Evolutionary conservation across 2,113 vertebrate genomes (phyloP).

Genomic region (Pantherophis guttatus): DNA sequence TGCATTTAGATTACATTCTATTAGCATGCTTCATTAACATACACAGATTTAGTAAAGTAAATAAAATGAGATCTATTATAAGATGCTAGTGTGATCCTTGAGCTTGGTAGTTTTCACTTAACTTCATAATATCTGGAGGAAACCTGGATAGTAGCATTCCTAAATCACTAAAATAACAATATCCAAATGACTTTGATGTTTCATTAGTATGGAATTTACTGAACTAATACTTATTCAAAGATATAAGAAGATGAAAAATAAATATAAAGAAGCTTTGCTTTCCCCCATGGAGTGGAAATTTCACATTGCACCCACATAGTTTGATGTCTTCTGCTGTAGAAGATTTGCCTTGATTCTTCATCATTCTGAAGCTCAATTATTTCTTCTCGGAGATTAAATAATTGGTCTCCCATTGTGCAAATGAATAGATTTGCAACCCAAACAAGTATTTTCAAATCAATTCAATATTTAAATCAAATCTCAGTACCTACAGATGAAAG

Average conservation of each 20-base stretch:
- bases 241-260: not conserved
- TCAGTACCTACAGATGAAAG: not conserved
- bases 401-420: not conserved
- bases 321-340: not conserved
- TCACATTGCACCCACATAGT: not conserved
- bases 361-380: not conserved
- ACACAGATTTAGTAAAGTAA: not conserved
- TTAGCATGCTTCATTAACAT: not conserved
- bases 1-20: not conserved
- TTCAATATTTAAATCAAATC: not conserved
- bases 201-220: not conserved
- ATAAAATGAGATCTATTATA: not conserved
- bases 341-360: not conserved
- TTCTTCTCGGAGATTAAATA: not conserved
- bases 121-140: not conserved
- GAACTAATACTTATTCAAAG: not conserved
- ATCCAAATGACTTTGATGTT: not conserved
- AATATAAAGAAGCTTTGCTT: not conserved
- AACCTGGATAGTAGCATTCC: not conserved
- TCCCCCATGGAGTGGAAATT: not conserved
- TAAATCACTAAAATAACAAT: not conserved
- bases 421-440: not conserved
- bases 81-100: not conserved
- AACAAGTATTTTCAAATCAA: not conserved
- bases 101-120: not conserved